Evolutionary conservation across 2,888 invertebrate genomes (phyloP), one percentile per base, ranked within the genome.

Genomic region (Tetragonula carbonaria): DNA sequence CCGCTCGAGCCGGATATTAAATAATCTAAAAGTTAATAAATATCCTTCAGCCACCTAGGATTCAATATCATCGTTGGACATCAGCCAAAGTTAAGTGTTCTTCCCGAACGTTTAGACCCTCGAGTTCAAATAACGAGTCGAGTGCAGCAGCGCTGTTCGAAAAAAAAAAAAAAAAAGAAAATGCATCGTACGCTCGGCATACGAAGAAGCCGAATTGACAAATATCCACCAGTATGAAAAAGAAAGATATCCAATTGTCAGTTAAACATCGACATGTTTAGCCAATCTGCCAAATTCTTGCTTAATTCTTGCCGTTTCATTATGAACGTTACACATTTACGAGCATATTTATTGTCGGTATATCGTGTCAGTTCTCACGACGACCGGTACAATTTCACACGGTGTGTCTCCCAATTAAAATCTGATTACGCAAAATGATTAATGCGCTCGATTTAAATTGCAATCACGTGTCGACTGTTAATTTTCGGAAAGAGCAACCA

Each of bases 61-160:
- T 70, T 79, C 81, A 57, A 77, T 84, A 71, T 87, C 80, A 87
- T 87, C 68, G 67, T 78, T 86, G 87, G 85, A 71, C 57, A 66
- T 51, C 55, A n/a, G 85, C 87, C 87, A 87, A 85, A 59, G 33
- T 82, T 18, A 33, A 87, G 73, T 70, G 80, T 80, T 74, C 80
- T 66, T 78, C 51, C 21, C 77, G 33, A 70, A 77, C 77, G 79
- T 81, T 80, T 78, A 55, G 33, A 72, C 70, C 59, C 76, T 68
- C 33, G 45, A 50, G 16, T 65, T 68, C 73, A 57, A 45, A 78
- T 45, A n/a, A 63, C 18, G 73, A 33, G 33, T 59, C 76, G 21
- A 77, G 57, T n/a, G 63, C 28, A 59, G 21, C 23, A 21, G 21
- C 62, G 11, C 63, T 65, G n/a, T 62, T n/a, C 55, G 16, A 55